Base-by-base conservation (phyloP, 2,113 vertebrate species). In the Pedionomus torquatus region DNA sequence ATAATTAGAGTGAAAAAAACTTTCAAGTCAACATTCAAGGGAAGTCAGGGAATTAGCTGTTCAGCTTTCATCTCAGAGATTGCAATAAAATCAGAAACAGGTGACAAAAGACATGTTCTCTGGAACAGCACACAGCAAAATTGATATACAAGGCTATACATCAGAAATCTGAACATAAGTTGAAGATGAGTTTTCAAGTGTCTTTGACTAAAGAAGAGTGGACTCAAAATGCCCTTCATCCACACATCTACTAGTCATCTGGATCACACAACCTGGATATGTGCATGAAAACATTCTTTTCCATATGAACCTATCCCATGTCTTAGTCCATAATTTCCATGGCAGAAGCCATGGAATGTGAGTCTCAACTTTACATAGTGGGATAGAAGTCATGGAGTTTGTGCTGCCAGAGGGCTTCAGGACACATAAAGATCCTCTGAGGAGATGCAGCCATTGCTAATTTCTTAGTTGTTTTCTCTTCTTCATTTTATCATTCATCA, bases 11-110 rank as follows among this genome's bases (percentile, higher is more conserved):
- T 43, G 11, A 82, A 93, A 83, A 72, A 61, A 64, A 55, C 6
- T 85, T 94, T 63, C 41, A 85, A 84, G 26, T 24, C 46, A 71
- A 68, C 30, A 84, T 84, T 92, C 63, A 68, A 84, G 90, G 55
- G 52, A 87, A 80, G 8, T 90, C 35, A 54, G 39, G 23, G 69
- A 92, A 89, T 87, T 94, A 89, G 33, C 21, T 65, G 41, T 70
- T 90, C 61, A 68, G 37, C 77, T 95, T 76, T 94, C 61, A 72
- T 88, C 65, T 93, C n/a, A 95, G n/a, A 63, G 46, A 90, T 20
- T 26, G 11, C 39, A 83, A 82, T 81, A 63, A 88, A 95, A 95
- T 84, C 18, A 97, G 75, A 97, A 97, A 82, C 81, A 87, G 71
- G 81, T 84, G 80, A 96, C n/a, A 84, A 91, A 90, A 92, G 14